Base-by-base conservation (phyloP, 2,797 vertebrate species). In the Rhynchonycteris naso region DNA sequence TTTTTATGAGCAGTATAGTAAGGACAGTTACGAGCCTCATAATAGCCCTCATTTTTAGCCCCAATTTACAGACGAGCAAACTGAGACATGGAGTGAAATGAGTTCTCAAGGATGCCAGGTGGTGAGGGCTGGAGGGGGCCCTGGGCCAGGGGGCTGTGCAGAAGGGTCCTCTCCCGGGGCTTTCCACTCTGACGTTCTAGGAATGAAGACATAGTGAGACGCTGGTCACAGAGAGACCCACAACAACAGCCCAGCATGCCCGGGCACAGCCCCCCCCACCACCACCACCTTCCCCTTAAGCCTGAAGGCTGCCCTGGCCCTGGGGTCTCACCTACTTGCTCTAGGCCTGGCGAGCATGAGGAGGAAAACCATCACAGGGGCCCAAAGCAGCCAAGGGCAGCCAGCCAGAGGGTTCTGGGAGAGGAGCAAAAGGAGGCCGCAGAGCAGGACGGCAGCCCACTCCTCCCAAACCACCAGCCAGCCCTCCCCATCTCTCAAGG, bases 281-380 rank as follows among this genome's bases (percentile, higher is more conserved):
- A 2, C 28, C 4, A 16, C 4, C 30, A 15, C 15, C 7, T 18
- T 11, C 22, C 22, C 33, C 5, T 5, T 19, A 21, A 24, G 52
- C 11, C 84, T 30, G 18, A 81, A 16, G 59, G n/a, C 65, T 47
- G 12, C 59, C 43, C 59, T 5, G n/a, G 59, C 12, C n/a, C 38
- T 52, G 1, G 2, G 21, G 52, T 71, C 96, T 97, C 95, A 96
- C 96, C 96, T 96, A 93, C 87, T 90, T 88, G 84, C 81, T 86
- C 65, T 54, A 82, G 72, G 83, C 86, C 1, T 14, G 58, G 30
- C 26, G 28, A 28, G 76, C 72, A 54, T 3, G 24, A 30, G 14
- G 88, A 78, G n/a, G 71, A 59, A 92, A 75, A n/a, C 13, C 91
- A 38, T 18, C 2, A 9, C 82, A 14, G 58, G 28, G 30, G n/a